phyloP scores from a whole-genome alignment of 92 coral and sea anemone genomes.

The Micromussa lordhowensis region DNA sequence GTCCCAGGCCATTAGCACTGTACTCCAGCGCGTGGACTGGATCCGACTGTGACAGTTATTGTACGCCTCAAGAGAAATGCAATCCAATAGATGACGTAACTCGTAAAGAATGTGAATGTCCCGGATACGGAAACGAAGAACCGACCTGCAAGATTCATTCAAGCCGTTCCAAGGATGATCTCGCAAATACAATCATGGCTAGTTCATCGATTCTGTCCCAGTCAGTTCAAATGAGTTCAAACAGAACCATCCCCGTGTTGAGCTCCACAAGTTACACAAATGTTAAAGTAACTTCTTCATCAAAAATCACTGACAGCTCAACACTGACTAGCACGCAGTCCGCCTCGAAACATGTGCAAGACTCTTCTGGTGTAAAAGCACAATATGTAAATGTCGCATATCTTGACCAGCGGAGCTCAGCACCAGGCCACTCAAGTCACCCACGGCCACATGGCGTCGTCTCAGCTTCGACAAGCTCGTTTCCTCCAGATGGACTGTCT shows the following conservation, averaged over 20 bases:
- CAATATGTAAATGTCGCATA: neutral
- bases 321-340: neutral
- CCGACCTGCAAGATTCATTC: neutral
- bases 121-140: conserved; percentile 5
- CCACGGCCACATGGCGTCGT: conserved; percentile 4
- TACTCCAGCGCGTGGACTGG: neutral
- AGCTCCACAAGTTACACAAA: neutral
- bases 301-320: neutral
- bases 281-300: neutral
- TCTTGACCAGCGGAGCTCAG: neutral
- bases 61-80: conserved; percentile 15
- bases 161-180: neutral
- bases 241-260: neutral
- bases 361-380: neutral
- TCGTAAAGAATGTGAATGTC: conserved; percentile 34
- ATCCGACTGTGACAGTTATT: neutral
- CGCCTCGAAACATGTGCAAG: neutral
- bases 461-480: neutral
- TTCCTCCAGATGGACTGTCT: neutral
- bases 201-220: neutral
- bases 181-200: neutral
- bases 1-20: conserved; percentile 18
- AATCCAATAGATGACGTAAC: conserved; percentile 8
- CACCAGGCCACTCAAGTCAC: neutral
- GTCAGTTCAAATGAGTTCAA: neutral